A percentile compares a stretch with the other conserved stretches of the same genome.
These are phyloP conservation scores for Drosophila sechellia DNA, from an alignment of 1,140 invertebrate genomes.

Conservation along the genomic window DNA sequence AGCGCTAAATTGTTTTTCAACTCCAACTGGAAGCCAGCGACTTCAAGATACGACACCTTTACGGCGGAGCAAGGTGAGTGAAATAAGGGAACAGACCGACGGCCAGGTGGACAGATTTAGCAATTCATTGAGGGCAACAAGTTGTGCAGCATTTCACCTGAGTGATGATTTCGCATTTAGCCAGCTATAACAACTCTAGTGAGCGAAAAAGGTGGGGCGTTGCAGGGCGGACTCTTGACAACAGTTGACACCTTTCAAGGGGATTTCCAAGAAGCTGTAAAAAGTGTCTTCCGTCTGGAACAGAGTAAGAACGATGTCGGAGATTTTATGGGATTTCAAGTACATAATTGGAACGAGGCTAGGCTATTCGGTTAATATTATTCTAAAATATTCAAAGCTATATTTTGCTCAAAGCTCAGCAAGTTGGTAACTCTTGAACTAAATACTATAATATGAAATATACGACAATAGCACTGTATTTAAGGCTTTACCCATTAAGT, in stretches of 20 bases:
- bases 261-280: constrained; percentile 25
- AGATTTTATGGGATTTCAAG: constrained; percentile 10
- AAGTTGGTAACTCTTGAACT: too few species aligned
- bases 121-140: constrained; percentile 44
- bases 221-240: constrained; percentile 13
- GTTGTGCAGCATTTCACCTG: constrained; percentile 31
- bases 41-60: constrained; percentile 93
- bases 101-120: constrained; percentile 23
- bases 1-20: constrained; percentile 25
- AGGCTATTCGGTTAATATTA: neutral
- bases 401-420: too few species aligned
- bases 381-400: neutral
- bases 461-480: too few species aligned
- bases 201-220: neutral
- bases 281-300: constrained; percentile 11
- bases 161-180: constrained; percentile 44
- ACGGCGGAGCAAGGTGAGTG: constrained; percentile 49
- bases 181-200: constrained; percentile 16
- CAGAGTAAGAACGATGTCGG: constrained; percentile 1
- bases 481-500: constrained; percentile 3
- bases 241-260: constrained; percentile 42
- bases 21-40: constrained; percentile 87
- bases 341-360: neutral
- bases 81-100: neutral
- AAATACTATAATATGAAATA: too few species aligned